Evolutionary conservation across 2,888 invertebrate species (phyloP).

Genomic region (Litoditis marina): DNA sequence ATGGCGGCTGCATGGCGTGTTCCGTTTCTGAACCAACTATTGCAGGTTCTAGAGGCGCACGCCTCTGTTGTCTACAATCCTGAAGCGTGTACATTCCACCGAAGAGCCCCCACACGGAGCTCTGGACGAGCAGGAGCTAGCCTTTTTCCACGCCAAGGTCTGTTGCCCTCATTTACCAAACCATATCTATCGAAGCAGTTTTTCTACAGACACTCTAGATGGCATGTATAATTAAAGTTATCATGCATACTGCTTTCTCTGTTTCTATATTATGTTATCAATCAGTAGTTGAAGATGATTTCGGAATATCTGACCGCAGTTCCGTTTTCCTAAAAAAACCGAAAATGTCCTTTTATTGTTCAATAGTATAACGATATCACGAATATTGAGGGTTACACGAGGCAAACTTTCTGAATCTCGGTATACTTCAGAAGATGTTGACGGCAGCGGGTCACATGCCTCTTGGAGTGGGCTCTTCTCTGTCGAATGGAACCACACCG

Average conservation of each 20-base stretch:
- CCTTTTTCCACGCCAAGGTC: slow-evolving; percentile 23
- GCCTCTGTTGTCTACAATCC: slow-evolving; percentile 9
- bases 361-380: no score
- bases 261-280: no score
- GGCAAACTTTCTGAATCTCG: no score
- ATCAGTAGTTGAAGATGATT: no score
- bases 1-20: slow-evolving; percentile 1
- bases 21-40: not conserved
- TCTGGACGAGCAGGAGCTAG: slow-evolving; percentile 21
- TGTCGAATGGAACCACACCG: slow-evolving; percentile 26
- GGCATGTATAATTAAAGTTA: no score
- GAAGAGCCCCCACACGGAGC: slow-evolving; percentile 17
- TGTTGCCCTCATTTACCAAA: not conserved
- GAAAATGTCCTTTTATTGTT: no score
- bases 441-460: slow-evolving; percentile 11
- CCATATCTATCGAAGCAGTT: not conserved
- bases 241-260: no score
- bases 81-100: slow-evolving; percentile 23
- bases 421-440: slow-evolving; percentile 25
- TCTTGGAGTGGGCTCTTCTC: not conserved
- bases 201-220: slow-evolving; percentile 17
- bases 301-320: no score
- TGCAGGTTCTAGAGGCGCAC: no score
- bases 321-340: no score
- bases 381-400: no score